Percentiles rank a stretch among this genome's conserved stretches.
Conservation (phyloP, 2,888 invertebrate species). For the Andricus quercusramuli region DNA sequence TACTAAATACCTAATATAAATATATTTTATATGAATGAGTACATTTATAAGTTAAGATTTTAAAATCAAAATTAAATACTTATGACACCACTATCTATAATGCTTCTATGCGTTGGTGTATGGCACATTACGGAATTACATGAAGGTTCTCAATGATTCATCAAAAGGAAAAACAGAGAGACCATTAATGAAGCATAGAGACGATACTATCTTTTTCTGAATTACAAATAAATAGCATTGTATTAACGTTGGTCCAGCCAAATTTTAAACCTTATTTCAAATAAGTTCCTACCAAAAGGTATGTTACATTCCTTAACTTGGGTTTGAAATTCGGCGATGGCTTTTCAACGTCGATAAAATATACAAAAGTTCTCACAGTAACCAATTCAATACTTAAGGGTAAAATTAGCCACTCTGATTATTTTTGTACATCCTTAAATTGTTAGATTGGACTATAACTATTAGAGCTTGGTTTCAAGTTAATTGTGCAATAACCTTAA, state of each 20-base stretch:
- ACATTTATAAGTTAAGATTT: conserved; percentile 51
- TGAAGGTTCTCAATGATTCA: conserved; percentile 17
- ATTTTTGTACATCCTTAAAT: background rate
- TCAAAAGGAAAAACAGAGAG: background rate
- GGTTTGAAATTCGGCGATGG: conserved; percentile 30
- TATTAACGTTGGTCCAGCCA: conserved; percentile 22
- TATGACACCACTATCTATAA: conserved; percentile 55
- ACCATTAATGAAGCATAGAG: conserved; percentile 9
- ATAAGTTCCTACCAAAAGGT: background rate
- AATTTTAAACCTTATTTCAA: conserved; percentile 29
- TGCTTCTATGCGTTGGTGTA: conserved; percentile 53
- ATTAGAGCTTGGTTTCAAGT: background rate
- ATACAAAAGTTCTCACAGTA: conserved; percentile 9
- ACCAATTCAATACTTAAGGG: background rate
- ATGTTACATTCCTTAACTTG: background rate
- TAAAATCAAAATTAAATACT: conserved; percentile 57
- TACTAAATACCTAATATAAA: conserved; percentile 49
- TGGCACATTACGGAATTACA: conserved; percentile 53
- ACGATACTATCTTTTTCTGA: conserved; percentile 7
- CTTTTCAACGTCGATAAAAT: conserved; percentile 11
- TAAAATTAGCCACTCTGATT: background rate
- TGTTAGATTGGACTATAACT: background rate
- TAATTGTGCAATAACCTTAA: conserved; percentile 4
- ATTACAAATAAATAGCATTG: conserved; percentile 21
- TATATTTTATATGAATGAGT: conserved; percentile 31